phyloP scores from a whole-genome alignment of 2,113 vertebrate species.

The Saccopteryx leptura region DNA sequence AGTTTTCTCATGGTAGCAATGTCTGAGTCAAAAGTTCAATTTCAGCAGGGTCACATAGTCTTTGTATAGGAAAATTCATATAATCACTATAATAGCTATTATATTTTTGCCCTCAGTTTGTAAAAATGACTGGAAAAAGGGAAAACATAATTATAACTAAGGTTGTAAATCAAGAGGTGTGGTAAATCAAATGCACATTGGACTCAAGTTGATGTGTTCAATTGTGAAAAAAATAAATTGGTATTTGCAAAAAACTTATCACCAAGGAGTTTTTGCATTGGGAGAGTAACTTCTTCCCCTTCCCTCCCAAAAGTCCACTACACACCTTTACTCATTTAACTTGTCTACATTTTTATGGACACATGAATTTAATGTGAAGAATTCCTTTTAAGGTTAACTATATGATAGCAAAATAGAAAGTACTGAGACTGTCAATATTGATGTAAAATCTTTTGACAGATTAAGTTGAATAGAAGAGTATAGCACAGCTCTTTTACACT shows the following conservation, averaged over 20 bases:
- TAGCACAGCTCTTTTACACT: not conserved
- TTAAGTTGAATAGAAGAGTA: constrained; percentile 7
- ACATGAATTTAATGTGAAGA: constrained; percentile 22
- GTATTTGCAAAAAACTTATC: constrained; percentile 51
- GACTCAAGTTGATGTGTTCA: constrained; percentile 8
- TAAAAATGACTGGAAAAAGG: constrained; percentile 48
- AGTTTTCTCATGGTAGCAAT: not conserved
- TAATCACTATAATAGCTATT: not conserved
- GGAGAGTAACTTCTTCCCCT: not conserved
- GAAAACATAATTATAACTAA: constrained; percentile 13
- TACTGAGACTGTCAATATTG: not conserved
- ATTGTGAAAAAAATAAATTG: constrained; percentile 53
- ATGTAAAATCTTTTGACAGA: not conserved
- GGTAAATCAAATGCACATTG: not conserved
- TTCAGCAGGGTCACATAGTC: not conserved
- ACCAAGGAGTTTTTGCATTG: constrained; percentile 26
- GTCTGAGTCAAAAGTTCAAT: constrained; percentile 22
- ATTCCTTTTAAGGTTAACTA: constrained; percentile 3
- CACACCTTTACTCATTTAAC: not conserved
- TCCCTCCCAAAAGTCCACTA: not conserved
- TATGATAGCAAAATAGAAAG: constrained; percentile 24
- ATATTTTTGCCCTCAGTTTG: constrained; percentile 31
- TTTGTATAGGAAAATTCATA: not conserved
- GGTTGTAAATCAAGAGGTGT: not conserved
- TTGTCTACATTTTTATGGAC: constrained; percentile 29